These are phyloP conservation scores for Serripes groenlandicus DNA, from an alignment of 2,888 invertebrate species.

Conservation along the genomic window DNA sequence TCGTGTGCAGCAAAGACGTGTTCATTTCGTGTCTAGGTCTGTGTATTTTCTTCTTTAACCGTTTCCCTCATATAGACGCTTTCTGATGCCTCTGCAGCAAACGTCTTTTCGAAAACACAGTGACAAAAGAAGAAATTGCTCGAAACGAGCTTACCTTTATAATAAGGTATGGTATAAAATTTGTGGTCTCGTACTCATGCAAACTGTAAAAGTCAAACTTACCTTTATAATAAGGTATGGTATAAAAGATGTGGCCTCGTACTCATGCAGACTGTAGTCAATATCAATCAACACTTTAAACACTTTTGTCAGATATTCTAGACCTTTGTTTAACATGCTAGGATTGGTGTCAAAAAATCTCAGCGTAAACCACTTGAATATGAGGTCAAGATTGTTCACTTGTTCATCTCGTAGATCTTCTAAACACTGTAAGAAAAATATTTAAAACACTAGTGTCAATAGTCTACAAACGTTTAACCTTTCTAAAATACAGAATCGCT, in stretches of 20 bases:
- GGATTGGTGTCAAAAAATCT: slow-evolving; percentile 99
- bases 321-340: slow-evolving; percentile 96
- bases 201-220: slow-evolving; percentile 95
- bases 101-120: not conserved
- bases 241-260: slow-evolving; percentile 96
- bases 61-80: not conserved
- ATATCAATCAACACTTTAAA: slow-evolving; percentile 92
- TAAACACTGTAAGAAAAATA: slow-evolving; percentile 89
- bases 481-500: too few relatives aligned
- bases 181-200: slow-evolving; percentile 95
- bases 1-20: too few relatives aligned
- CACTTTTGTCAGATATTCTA: slow-evolving; percentile 95
- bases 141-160: slow-evolving; percentile 96
- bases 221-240: slow-evolving; percentile 98
- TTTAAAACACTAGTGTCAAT: too few relatives aligned
- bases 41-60: too few relatives aligned
- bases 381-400: slow-evolving; percentile 96
- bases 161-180: slow-evolving; percentile 97
- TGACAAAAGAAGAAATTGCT: not conserved
- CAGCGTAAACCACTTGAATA: slow-evolving; percentile 98
- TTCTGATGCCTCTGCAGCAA: not conserved
- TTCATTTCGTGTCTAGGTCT: too few relatives aligned
- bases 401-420: slow-evolving; percentile 92
- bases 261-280: slow-evolving; percentile 95
- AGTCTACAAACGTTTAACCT: too few relatives aligned